phyloP scores from a whole-genome alignment of 2,888 invertebrate genomes.

The Eupithecia subfuscata region DNA sequence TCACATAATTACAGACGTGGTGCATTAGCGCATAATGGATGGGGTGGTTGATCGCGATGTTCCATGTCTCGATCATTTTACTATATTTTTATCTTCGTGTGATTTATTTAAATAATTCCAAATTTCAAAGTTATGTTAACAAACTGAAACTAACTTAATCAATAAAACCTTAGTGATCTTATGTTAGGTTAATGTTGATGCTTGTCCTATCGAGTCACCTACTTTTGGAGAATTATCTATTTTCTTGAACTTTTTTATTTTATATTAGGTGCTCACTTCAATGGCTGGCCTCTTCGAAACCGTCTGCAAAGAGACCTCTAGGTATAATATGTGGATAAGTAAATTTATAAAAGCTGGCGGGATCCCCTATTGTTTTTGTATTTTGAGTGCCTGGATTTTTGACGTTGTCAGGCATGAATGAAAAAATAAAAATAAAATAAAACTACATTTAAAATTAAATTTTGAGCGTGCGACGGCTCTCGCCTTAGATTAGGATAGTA shows the following conservation, averaged over 20 bases:
- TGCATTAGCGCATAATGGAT: conserved; percentile 73
- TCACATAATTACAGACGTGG: conserved; percentile 75
- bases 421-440: too few relatives aligned
- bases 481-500: not conserved
- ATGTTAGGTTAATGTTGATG: not conserved
- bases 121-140: too few relatives aligned
- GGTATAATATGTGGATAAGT: not conserved
- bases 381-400: too few relatives aligned
- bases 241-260: not conserved
- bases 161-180: not conserved
- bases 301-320: not conserved
- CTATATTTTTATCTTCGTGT: conserved; percentile 10
- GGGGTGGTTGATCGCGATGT: not conserved
- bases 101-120: not conserved
- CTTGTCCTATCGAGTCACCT: not conserved
- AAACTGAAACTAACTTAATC: not conserved
- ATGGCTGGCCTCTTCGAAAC: not conserved
- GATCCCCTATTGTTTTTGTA: too few relatives aligned
- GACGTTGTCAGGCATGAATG: too few relatives aligned
- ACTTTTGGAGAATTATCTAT: not conserved
- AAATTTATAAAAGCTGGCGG: too few relatives aligned
- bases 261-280: not conserved
- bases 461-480: not conserved
- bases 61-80: conserved; percentile 48
- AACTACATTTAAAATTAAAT: too few relatives aligned